A percentile compares a stretch with the other conserved stretches of the same genome.
These are phyloP conservation scores for Pleuronectes platessa DNA, from an alignment of 2,113 vertebrate genomes.

Conservation along the genomic window DNA sequence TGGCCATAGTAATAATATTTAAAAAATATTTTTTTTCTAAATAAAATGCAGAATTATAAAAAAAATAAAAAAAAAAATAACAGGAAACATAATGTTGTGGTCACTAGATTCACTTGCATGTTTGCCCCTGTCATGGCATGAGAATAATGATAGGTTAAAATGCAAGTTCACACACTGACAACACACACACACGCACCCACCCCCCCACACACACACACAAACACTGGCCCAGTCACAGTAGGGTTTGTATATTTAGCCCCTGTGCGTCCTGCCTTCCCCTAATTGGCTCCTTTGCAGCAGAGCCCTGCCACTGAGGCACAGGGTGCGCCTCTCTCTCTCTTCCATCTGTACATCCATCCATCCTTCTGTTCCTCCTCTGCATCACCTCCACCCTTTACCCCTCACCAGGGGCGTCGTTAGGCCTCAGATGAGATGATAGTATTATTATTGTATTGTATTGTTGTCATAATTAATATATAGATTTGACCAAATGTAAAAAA, in stretches of 20 bases:
- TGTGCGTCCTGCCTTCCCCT: conserved; percentile 44
- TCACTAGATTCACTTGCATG: background rate
- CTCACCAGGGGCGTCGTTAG: too few relatives aligned
- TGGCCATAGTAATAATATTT: background rate
- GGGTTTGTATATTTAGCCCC: conserved; percentile 48
- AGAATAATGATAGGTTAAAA: conserved; percentile 51
- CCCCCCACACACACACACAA: conserved; percentile 9
- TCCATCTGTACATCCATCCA: background rate
- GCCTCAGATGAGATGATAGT: too few relatives aligned
- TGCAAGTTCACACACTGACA: conserved; percentile 13
- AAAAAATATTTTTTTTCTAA: too few relatives aligned
- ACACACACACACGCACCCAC: conserved; percentile 2
- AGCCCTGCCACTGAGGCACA: conserved; percentile 35
- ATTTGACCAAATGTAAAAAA: too few relatives aligned
- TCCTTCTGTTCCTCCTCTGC: conserved; percentile 4
- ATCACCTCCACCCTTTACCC: conserved; percentile 36
- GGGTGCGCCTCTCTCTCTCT: conserved; percentile 17
- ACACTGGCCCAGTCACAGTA: conserved; percentile 29
- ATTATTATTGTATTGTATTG: too few relatives aligned
- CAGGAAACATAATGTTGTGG: background rate
- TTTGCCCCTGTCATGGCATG: conserved; percentile 22
- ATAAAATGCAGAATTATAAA: too few relatives aligned
- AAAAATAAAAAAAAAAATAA: too few relatives aligned
- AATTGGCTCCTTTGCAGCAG: conserved; percentile 62
- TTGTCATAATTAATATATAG: too few relatives aligned